These are phyloP conservation scores for Nycticryphes semicollaris DNA, from an alignment of 2,113 vertebrate genomes.

Conservation along the genomic window DNA sequence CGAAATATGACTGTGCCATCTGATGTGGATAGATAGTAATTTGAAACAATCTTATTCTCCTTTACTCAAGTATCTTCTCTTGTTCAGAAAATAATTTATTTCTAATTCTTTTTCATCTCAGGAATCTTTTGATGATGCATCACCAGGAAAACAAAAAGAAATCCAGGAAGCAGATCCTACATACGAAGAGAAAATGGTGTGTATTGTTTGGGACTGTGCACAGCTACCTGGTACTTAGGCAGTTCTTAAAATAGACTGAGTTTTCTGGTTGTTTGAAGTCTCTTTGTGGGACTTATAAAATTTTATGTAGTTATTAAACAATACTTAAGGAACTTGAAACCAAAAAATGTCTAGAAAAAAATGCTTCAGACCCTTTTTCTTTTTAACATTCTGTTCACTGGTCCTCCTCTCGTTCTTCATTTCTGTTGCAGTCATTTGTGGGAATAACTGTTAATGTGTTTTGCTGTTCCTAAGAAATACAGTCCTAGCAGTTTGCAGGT, in stretches of 20 bases:
- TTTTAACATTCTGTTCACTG: neutral
- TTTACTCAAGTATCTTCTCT: neutral
- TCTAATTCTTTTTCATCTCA: slow-evolving; percentile 53
- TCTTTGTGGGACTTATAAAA: neutral
- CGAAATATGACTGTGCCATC: neutral
- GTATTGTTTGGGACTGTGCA: neutral
- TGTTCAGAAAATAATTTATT: neutral
- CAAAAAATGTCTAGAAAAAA: neutral
- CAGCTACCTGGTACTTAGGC: neutral
- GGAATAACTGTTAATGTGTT: neutral
- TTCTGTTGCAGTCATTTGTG: neutral
- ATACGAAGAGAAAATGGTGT: slow-evolving; percentile 98
- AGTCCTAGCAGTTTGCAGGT: neutral
- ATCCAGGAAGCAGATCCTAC: slow-evolving; percentile 82
- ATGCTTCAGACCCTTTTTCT: accelerated
- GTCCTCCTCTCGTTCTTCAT: neutral
- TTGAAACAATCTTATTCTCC: neutral
- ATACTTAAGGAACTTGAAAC: neutral
- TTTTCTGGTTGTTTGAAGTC: neutral
- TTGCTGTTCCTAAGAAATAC: neutral
- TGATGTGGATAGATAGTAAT: neutral
- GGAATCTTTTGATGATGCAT: slow-evolving; percentile 82
- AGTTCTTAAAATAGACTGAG: neutral
- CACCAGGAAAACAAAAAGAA: slow-evolving; percentile 82
- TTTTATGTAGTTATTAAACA: neutral